Percentiles rank a stretch among this genome's conserved stretches.
These are phyloP conservation scores for Clamator glandarius DNA, from an alignment of 2,797 vertebrate species.

Conservation along the genomic window DNA sequence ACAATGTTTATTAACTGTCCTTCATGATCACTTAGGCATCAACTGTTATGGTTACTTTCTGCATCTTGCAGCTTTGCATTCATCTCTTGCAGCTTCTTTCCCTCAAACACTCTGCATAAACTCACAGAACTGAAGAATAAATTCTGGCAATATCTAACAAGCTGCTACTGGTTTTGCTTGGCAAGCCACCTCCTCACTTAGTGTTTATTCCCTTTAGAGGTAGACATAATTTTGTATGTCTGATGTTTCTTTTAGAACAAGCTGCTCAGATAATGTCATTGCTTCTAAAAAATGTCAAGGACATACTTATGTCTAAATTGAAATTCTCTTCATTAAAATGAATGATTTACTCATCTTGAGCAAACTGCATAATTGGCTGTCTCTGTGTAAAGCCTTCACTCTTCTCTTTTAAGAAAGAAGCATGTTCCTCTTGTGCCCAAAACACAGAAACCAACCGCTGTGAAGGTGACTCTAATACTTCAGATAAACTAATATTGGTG, in stretches of 20 bases:
- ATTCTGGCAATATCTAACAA: not conserved
- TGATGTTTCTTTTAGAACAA: not conserved
- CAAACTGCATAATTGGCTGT: not conserved
- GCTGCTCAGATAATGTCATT: constrained; percentile 17
- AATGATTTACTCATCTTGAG: constrained; percentile 5
- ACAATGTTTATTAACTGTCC: not conserved
- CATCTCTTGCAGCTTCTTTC: not conserved
- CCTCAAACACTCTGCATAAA: not conserved
- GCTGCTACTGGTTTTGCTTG: not conserved
- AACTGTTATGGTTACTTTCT: not conserved
- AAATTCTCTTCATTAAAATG: constrained; percentile 44
- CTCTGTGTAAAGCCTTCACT: not conserved
- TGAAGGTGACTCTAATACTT: constrained; percentile 54
- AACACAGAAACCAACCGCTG: not conserved
- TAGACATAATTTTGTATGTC: not conserved
- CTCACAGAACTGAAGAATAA: not conserved
- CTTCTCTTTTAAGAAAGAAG: not conserved
- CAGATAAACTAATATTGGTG: constrained; percentile 33
- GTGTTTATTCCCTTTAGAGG: not conserved
- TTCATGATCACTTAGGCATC: not conserved
- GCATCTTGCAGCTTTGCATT: not conserved
- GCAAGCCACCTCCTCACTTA: not conserved
- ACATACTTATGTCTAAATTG: not conserved
- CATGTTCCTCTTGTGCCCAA: not conserved
- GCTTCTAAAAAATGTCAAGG: constrained; percentile 46